Conservation (phyloP, 37 sponge, comb jelly and placozoan genomes). For the Ianthella basta region DNA sequence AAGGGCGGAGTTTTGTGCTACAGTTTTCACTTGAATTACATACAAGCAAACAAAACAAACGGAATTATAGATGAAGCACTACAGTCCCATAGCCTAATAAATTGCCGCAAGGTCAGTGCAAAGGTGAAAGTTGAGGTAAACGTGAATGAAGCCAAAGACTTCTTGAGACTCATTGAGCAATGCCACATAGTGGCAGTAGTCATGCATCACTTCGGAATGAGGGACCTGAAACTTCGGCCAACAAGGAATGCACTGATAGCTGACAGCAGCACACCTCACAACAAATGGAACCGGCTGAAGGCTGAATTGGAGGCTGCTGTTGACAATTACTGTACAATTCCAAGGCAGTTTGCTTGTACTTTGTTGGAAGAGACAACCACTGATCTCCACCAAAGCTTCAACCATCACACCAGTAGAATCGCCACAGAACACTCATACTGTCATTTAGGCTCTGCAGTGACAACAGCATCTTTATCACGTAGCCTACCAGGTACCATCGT, state of each 20-base stretch:
- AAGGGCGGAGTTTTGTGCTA: too few species aligned
- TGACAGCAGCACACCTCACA: not conserved
- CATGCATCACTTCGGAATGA: not conserved
- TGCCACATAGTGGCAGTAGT: conserved; percentile 36
- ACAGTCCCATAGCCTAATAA: conserved; percentile 12
- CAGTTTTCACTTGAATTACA: too few species aligned
- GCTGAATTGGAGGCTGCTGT: not conserved
- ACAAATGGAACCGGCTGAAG: not conserved
- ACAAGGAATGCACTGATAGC: not conserved
- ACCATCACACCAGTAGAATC: not conserved
- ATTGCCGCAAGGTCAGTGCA: not conserved
- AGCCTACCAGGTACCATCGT: too few species aligned
- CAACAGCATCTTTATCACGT: too few species aligned
- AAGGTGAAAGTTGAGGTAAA: not conserved
- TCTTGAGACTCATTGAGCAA: not conserved
- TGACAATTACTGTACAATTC: conserved; percentile 31
- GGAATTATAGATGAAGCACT: too few species aligned
- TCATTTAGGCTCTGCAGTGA: too few species aligned
- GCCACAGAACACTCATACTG: not conserved
- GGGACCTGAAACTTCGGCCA: not conserved
- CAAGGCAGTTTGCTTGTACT: too few species aligned
- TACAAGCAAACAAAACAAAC: too few species aligned
- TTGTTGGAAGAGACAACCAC: not conserved
- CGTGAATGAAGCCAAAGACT: conserved; percentile 33
- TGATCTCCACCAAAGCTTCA: not conserved